Conservation (phyloP, 92 coral and sea anemone species). For the Phymanthus crucifer region DNA sequence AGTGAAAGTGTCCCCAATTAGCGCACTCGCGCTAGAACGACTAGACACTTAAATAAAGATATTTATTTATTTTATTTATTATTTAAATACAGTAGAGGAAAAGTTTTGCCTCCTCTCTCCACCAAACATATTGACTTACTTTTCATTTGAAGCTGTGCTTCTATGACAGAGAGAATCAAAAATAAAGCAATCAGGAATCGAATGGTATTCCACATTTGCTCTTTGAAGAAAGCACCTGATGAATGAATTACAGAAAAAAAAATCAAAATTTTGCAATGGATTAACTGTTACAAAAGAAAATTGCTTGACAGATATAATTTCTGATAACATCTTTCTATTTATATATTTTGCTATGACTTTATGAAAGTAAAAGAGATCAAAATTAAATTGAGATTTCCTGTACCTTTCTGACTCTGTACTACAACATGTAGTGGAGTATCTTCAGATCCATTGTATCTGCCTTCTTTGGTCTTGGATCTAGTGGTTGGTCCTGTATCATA, state of each 20-base stretch:
- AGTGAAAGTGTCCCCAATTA: too few species aligned
- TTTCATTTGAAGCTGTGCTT: slow-evolving; percentile 98
- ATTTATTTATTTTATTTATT: too few species aligned
- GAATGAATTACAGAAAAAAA: neutral
- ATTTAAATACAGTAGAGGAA: too few species aligned
- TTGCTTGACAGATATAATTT: too few species aligned
- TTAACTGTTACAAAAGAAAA: too few species aligned
- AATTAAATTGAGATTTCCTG: too few species aligned
- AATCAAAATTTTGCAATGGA: neutral
- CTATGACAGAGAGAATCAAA: slow-evolving; percentile 87
- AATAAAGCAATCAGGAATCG: slow-evolving; percentile 92
- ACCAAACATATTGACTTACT: slow-evolving; percentile 47
- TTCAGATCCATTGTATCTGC: slow-evolving; percentile 67
- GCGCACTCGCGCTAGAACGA: too few species aligned
- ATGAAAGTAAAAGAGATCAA: too few species aligned
- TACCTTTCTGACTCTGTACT: slow-evolving; percentile 82
- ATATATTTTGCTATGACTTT: too few species aligned
- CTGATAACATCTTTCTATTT: too few species aligned
- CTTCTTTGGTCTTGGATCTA: slow-evolving; percentile 24
- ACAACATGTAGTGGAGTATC: slow-evolving; percentile 85
- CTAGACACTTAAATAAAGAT: too few species aligned
- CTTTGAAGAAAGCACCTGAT: slow-evolving; percentile 98
- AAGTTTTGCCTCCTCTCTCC: too few species aligned
- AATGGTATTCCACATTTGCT: slow-evolving; percentile 98
- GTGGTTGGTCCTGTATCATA: slow-evolving; percentile 10